A percentile compares a stretch with the other conserved stretches of the same genome.
These are phyloP conservation scores for Lepus americanus DNA, from an alignment of 2,113 vertebrate species.

Conservation along the genomic window DNA sequence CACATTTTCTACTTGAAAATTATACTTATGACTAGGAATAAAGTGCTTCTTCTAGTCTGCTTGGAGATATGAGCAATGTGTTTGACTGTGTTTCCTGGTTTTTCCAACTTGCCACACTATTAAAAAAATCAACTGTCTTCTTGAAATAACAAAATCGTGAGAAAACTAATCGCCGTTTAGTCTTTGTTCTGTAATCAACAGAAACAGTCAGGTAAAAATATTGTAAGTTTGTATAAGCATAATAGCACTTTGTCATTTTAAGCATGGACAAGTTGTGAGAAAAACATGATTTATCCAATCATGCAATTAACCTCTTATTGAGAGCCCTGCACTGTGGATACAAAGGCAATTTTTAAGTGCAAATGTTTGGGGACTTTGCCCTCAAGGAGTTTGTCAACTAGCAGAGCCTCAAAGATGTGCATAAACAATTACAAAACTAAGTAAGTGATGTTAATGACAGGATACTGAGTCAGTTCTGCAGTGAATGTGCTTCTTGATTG, in stretches of 20 bases:
- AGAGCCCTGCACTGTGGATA: neutral
- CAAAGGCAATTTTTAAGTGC: neutral
- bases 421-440: neutral
- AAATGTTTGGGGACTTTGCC: rapidly evolving
- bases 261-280: neutral
- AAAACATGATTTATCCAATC: neutral
- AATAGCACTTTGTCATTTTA: neutral
- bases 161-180: neutral
- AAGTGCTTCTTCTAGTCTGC: neutral
- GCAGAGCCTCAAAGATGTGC: neutral
- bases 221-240: neutral
- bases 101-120: neutral
- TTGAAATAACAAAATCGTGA: neutral
- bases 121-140: conserved; percentile 39
- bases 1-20: conserved; percentile 11
- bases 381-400: neutral
- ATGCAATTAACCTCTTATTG: neutral
- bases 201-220: neutral
- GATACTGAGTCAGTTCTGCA: neutral
- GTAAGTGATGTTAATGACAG: too few species aligned
- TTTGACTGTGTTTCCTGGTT: neutral
- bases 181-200: neutral
- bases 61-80: neutral
- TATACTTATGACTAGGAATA: neutral
- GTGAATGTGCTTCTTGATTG: neutral